A percentile compares a stretch with the other conserved stretches of the same genome.
phyloP scores from a whole-genome alignment of 2,888 invertebrate species.

The Drosophila colorata region DNA sequence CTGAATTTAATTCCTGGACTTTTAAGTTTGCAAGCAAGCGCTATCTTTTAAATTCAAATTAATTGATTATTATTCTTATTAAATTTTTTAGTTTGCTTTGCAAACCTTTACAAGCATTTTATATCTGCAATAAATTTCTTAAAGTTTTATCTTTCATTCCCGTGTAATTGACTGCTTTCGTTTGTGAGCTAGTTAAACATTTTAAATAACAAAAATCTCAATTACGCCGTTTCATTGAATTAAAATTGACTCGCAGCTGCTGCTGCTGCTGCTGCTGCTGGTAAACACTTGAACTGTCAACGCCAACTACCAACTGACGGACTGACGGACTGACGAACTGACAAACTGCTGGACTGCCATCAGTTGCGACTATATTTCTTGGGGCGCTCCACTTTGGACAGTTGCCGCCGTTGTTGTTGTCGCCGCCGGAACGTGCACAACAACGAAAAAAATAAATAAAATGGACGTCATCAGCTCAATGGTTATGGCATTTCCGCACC shows the following conservation, averaged over 20 bases:
- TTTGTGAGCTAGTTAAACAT: conserved; percentile 24
- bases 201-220: conserved; percentile 38
- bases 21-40: no score
- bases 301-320: conserved; percentile 20
- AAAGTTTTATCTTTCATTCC: neutral
- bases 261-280: conserved; percentile 21
- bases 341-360: conserved; percentile 1
- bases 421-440: conserved; percentile 71
- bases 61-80: no score
- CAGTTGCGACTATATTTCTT: conserved; percentile 51
- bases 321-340: conserved; percentile 1
- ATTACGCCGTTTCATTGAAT: conserved; percentile 69
- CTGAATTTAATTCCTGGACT: no score
- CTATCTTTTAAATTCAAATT: no score
- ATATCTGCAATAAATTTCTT: neutral
- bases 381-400: conserved; percentile 30
- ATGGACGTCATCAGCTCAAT: conserved; percentile 71
- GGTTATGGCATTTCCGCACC: conserved; percentile 68
- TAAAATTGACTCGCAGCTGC: conserved; percentile 53
- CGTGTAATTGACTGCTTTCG: conserved; percentile 7
- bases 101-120: neutral
- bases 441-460: conserved; percentile 40
- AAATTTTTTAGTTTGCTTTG: neutral
- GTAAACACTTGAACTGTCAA: conserved; percentile 71
- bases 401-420: conserved; percentile 31